Evolutionary conservation across 1,140 invertebrate species (phyloP).

Genomic region (Brachionus sp.): DNA sequence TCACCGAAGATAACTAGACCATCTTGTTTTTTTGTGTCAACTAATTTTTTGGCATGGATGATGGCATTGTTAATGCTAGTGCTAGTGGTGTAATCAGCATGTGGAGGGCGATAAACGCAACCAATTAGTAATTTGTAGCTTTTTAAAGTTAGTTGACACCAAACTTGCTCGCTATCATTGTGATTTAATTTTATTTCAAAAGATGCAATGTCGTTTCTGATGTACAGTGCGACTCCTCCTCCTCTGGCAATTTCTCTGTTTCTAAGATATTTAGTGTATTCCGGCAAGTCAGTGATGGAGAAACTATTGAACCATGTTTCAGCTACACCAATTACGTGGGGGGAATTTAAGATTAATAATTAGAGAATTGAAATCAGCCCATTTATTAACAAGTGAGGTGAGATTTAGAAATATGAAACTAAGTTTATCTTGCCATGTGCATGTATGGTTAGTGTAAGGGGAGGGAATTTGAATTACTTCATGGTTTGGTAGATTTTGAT

Average conservation of each 20-base stretch:
- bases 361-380: background rate
- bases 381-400: background rate
- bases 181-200: background rate
- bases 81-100: background rate
- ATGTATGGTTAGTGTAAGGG: background rate
- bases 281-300: background rate
- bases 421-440: background rate
- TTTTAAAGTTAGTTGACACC: background rate
- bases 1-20: background rate
- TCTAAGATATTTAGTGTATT: background rate
- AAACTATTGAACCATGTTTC: background rate
- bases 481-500: background rate
- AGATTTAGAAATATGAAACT: background rate
- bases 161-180: background rate
- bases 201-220: background rate
- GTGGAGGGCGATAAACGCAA: background rate
- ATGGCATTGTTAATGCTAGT: no score
- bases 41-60: background rate
- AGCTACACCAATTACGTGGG: background rate
- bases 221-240: background rate
- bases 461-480: background rate
- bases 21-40: background rate
- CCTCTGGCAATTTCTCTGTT: background rate
- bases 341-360: background rate
- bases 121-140: background rate